Evolutionary conservation across 2,113 vertebrate genomes (phyloP), one percentile per base, ranked within the genome.

Genomic region (Nipponia nippon): DNA sequence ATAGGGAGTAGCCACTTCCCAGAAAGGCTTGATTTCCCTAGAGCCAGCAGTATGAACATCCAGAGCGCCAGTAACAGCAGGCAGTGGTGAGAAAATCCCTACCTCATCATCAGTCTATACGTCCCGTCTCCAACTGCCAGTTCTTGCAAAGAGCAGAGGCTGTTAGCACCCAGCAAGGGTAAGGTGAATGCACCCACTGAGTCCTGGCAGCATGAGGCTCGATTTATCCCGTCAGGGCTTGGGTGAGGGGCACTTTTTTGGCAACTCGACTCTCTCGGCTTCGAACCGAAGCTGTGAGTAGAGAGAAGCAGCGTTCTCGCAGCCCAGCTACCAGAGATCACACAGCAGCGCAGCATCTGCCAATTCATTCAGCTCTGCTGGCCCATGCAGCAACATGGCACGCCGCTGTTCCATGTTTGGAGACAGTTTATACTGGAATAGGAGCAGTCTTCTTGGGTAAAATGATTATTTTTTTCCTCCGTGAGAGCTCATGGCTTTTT

Each of bases 1-100:
- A 95, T 97, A 95, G 94, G 97, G 95, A 97, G 96, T 97, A 94
- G 96, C 93, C 96, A 95, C 92, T 97, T 97, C 95, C 97, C 97
- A 95, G 96, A 97, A 97, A 96, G 94, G 96, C 96, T 94, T 36
- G 84, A 90, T 97, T 97, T 97, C 96, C 96, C 96, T 73, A 61
- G 83, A 95, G 94, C 94, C 96, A 94, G 87, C 82, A 92, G 95
- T 11, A 71, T 73, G 94, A 95, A 95, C 94, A 94, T 95, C 96
- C 94, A 89, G 63, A 87, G 84, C 11, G 4, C 86, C 93, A 92
- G 97, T 36, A 81, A 79, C 84, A 88, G 96, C 96, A 91, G 90
- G 93, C 95, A 83, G 63, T 44, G 92, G 75, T 79, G 91, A 96
- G 91, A 96, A 94, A 95, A 77, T 49, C 87, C 86, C 95, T 89